Evolutionary conservation across 2,113 vertebrate species (phyloP), one percentile per base, ranked within the genome.

Genomic region (Redunca redunca): DNA sequence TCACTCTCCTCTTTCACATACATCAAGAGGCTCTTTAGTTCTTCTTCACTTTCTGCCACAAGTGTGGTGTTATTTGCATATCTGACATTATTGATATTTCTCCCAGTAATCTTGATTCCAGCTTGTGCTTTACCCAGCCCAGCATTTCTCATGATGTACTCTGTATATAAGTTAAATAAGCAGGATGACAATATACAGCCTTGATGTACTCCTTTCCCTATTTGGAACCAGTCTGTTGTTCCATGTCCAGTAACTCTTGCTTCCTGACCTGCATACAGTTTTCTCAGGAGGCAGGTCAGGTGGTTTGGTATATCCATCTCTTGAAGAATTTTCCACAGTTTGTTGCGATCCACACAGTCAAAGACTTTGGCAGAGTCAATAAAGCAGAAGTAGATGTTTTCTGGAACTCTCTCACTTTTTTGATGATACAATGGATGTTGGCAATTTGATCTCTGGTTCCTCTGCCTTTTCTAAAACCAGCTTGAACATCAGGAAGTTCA

Each of bases 131-230:
- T 16, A n/a, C 33, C 3, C 62, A n/a, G 62, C 62, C 62, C 16
- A 67, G 15, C 4, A 33, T 67, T 67, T 67, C 16, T 67, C 62
- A 67, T 67, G 33, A 67, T 9, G 62, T 67, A 8, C 62, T 67
- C 33, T n/a, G 62, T 33, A 67, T 19, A 67, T 67, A 67, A 67
- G 33, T 67, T n/a, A 67, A 67, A 67, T n/a, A 67, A 67, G 16
- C 62, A 67, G 9, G 16, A 33, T 67, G 33, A 67, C 62, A n/a
- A n/a, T n/a, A 33, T 67, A 67, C 33, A 67, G 33, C 62, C 33
- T n/a, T 67, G 33, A 67, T 0, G 7, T n/a, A 67, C 8, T 67
- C 33, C 62, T 9, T n/a, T n/a, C 7, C 16, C 16, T 4, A 67
- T n/a, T 67, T 67, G 62, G 62, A 67, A 19, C 62, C 16, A n/a